Base-by-base conservation (phyloP, 2,113 vertebrate genomes). In the Micromys minutus region DNA sequence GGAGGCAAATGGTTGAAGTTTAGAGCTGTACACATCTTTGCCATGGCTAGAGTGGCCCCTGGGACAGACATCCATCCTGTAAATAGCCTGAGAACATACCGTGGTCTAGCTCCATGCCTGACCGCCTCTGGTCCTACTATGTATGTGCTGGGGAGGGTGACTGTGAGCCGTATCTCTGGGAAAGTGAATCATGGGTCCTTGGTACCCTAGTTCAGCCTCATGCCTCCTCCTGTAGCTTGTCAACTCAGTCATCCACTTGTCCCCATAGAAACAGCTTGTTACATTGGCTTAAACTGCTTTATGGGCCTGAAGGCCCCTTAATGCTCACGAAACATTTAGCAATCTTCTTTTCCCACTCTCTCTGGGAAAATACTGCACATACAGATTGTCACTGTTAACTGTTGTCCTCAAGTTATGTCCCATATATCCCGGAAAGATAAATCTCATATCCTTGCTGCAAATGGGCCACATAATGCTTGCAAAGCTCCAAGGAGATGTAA, bases 341-440 rank as follows among this genome's bases (percentile, higher is more conserved):
- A 52, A 71, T 63, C 87, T 45, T 63, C 16, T 83, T 57, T 59
- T 45, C 6, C 50, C 24, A 65, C n/a, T 67, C 47, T 79, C 26
- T 91, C 57, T 69, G 65, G 59, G 21, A 75, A 93, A 80, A 89
- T 71, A 84, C 47, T 63, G 81, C 19, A 50, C 80, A 90, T 90
- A 79, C 93, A 88, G 50, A 93, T 67, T 13, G 10, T 74, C 63
- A 61, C 31, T 57, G 36, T 75, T 94, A 90, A 76, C 17, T 50
- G 45, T 36, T 75, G 42, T 92, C 42, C 94, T 94, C 63, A 83
- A 47, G 31, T n/a, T 72, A 85, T 59, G 55, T 29, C 52, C 89
- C 81, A 96, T 21, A 80, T 88, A 94, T 94, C 80, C 76, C 71
- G 79, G 63, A 94, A 63, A 92, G 75, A 88, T 79, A 76, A 75